phyloP scores from a whole-genome alignment of 2,797 vertebrate species.

The Clarias laeviceps region DNA sequence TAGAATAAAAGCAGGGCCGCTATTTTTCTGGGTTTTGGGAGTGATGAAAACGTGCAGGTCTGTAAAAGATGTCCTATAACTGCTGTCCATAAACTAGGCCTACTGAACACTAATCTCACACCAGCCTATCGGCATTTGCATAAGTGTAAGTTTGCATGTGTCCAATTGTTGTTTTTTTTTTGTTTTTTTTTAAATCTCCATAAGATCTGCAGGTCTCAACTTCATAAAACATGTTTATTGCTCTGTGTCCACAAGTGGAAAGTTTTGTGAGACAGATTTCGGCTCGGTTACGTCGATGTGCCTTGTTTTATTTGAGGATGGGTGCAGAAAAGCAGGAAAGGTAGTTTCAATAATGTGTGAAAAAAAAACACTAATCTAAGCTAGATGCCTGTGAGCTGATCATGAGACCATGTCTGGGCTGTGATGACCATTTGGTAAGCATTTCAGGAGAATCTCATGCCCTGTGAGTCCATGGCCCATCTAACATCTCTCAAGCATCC shows the following conservation, averaged over 20 bases:
- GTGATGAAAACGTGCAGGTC: slow-evolving; percentile 99
- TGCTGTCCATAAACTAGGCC: slow-evolving; percentile 83
- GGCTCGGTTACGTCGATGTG: slow-evolving; percentile 72
- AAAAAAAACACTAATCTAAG: slow-evolving; percentile 60
- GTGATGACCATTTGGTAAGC: slow-evolving; percentile 19
- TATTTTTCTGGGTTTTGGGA: slow-evolving; percentile 82
- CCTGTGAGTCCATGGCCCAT: slow-evolving; percentile 19
- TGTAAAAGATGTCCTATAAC: slow-evolving; percentile 96
- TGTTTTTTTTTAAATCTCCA: slow-evolving; percentile 59
- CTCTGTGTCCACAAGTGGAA: slow-evolving; percentile 79
- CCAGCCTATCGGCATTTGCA: slow-evolving; percentile 81
- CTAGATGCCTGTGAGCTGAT: slow-evolving; percentile 64
- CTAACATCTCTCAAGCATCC: slow-evolving; percentile 32
- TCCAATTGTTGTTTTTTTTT: slow-evolving; percentile 76
- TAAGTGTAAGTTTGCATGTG: slow-evolving; percentile 83
- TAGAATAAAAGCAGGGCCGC: slow-evolving; percentile 85
- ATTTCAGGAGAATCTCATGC: slow-evolving; percentile 21
- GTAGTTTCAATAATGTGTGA: slow-evolving; percentile 68
- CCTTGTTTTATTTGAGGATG: slow-evolving; percentile 65
- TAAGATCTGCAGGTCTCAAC: slow-evolving; percentile 80
- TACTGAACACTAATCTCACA: slow-evolving; percentile 83
- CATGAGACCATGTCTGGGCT: slow-evolving; percentile 62
- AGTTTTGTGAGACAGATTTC: slow-evolving; percentile 70
- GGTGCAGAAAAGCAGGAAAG: slow-evolving; percentile 75
- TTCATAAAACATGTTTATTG: slow-evolving; percentile 78